Percentiles rank a stretch among this genome's conserved stretches.
These are phyloP conservation scores for Heterodera carotae DNA, from an alignment of 1,140 invertebrate species.

Conservation along the genomic window DNA sequence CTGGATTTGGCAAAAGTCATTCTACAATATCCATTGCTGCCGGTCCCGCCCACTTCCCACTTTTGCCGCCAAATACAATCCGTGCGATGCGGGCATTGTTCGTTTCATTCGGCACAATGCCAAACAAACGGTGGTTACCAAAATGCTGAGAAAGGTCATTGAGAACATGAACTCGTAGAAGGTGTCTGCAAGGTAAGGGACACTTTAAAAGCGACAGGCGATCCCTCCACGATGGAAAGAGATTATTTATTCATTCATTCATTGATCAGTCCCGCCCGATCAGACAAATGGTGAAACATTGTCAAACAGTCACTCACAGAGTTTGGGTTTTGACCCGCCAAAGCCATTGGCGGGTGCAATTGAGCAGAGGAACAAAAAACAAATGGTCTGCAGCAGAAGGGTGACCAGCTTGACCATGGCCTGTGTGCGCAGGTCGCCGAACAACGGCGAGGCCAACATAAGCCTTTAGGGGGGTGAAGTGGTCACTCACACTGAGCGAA, in stretches of 20 bases:
- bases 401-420: conserved; percentile 59
- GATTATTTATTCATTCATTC: no score
- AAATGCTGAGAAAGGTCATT: conserved; percentile 54
- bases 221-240: no score
- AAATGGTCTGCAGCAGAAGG: conserved; percentile 58
- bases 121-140: conserved; percentile 59
- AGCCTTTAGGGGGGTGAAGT: not conserved
- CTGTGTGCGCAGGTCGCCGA: conserved; percentile 63
- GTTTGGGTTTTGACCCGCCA: conserved; percentile 55
- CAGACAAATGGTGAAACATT: no score
- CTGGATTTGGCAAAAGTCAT: conserved; percentile 2
- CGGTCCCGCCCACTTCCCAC: conserved; percentile 8
- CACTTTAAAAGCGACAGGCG: not conserved
- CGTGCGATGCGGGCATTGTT: conserved; percentile 59
- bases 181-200: conserved; percentile 49
- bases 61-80: conserved; percentile 57
- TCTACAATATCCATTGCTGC: not conserved
- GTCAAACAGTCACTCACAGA: no score
- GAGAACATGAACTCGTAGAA: conserved; percentile 63
- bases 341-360: conserved; percentile 63
- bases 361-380: conserved; percentile 62
- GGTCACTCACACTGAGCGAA: not conserved
- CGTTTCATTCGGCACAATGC: conserved; percentile 59
- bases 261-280: no score
- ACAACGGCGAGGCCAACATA: conserved; percentile 58